A percentile compares a stretch with the other conserved stretches of the same genome.
Evolutionary conservation across 2,888 invertebrate species (phyloP).

Genomic region (Epinotia brunnichana): DNA sequence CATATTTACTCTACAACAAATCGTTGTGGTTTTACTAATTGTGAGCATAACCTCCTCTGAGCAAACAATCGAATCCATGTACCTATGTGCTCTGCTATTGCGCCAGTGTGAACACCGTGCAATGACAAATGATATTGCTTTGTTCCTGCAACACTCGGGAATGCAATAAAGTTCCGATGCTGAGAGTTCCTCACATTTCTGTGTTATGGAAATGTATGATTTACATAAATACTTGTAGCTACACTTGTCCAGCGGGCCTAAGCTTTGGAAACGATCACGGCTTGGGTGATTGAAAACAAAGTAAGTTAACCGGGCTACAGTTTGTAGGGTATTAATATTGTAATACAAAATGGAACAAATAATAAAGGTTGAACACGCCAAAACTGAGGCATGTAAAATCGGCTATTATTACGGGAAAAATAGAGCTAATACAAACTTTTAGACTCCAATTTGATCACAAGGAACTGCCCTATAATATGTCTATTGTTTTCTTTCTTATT

Average conservation of each 20-base stretch:
- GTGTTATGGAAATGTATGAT: constrained; percentile 45
- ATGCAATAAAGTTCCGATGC: constrained; percentile 69
- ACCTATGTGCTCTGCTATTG: constrained; percentile 29
- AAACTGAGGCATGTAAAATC: too few relatives aligned
- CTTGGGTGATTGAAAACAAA: neutral
- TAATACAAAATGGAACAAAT: neutral
- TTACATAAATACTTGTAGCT: constrained; percentile 39
- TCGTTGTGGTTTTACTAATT: neutral
- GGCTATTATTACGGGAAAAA: too few relatives aligned
- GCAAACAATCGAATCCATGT: constrained; percentile 1
- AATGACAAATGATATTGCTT: constrained; percentile 70
- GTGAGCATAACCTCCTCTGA: neutral
- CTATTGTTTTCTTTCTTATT: too few relatives aligned
- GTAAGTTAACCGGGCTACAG: neutral
- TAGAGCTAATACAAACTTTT: too few relatives aligned
- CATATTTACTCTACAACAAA: neutral
- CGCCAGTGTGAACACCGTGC: constrained; percentile 47
- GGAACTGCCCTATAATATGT: too few relatives aligned
- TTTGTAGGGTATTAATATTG: neutral
- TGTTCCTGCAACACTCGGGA: constrained; percentile 57
- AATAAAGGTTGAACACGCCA: too few relatives aligned
- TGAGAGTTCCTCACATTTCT: constrained; percentile 58
- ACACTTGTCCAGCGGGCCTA: constrained; percentile 5
- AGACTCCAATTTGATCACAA: too few relatives aligned
- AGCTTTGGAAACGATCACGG: neutral